Base-by-base conservation (phyloP, 2,888 invertebrate genomes). In the Parochlus steinenii region DNA sequence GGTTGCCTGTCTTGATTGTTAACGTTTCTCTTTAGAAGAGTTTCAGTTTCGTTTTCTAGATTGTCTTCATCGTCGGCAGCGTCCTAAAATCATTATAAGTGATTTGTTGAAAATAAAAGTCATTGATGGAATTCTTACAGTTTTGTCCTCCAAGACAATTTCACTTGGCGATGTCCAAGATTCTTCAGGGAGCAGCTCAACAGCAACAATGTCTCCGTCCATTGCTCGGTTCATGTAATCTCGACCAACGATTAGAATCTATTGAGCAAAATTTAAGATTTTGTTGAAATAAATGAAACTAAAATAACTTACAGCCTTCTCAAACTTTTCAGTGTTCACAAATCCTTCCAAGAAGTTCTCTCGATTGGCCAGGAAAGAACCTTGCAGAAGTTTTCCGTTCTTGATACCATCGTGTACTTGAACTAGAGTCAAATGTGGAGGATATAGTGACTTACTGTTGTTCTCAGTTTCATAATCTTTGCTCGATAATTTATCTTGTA, bases 271-370 rank as follows among this genome's bases (percentile, higher is more conserved):
- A 37, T 26, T 40, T 41, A 33, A 36, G 27, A 39, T 20, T 33
- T 31, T 28, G 33, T 15, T 28, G 22, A 38, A n/a, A 38, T 31
- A 41, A 39, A 31, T 33, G 7, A 7, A 17, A 16, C 16, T n/a
- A 27, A n/a, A 33, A 31, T 17, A 32, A 59, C 69, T 65, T 62
- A 87, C 85, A 51, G 74, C 68, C 57, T 81, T 77, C 20, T 89
- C 82, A 51, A 69, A 71, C 10, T 73, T 71, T 48, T 80, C 82
- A 2, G 87, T 74, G 53, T 70, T 76, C 6, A 87, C 86, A 41
- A 68, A 74, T 7, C 89, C 97, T 58, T 98, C 97, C 10, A 93
- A 63, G 52, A 83, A 95, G 57, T 97, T 98, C 49, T 93, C 92
- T 33, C 86, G 66, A 1, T 89, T 90, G 0, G 90, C 83, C 49